Percentiles rank a stretch among this genome's conserved stretches.
phyloP scores from a whole-genome alignment of 2,888 invertebrate genomes.

The Limenitis camilla region DNA sequence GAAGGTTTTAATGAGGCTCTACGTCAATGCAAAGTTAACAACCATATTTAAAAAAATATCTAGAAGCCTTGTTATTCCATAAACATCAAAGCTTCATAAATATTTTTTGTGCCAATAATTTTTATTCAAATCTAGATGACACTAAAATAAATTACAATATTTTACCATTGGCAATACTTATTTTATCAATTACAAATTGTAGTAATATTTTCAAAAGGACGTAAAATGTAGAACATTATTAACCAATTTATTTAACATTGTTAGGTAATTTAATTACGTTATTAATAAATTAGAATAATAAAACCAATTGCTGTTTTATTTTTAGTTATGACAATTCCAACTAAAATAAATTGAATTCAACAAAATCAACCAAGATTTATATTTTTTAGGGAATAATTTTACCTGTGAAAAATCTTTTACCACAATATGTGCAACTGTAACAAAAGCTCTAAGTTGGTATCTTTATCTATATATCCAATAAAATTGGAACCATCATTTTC shows the following conservation, averaged over 20 bases:
- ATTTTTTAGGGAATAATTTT: background rate
- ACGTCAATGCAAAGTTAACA: slow-evolving; percentile 91
- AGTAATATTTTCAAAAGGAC: slow-evolving; percentile 18
- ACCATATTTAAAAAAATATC: slow-evolving; percentile 75
- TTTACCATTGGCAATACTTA: slow-evolving; percentile 53
- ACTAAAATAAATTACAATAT: slow-evolving; percentile 34
- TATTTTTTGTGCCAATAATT: slow-evolving; percentile 30
- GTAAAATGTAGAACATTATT: slow-evolving; percentile 22
- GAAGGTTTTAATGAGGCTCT: slow-evolving; percentile 98
- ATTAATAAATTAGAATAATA: slow-evolving; percentile 36
- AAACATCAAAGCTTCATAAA: slow-evolving; percentile 31
- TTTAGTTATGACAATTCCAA: slow-evolving; percentile 6
- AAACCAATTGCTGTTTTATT: slow-evolving; percentile 31
- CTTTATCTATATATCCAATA: too few species aligned
- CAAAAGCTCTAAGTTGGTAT: background rate
- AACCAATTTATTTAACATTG: slow-evolving; percentile 44
- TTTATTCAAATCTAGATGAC: slow-evolving; percentile 29
- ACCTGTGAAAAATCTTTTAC: background rate
- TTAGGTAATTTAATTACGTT: slow-evolving; percentile 37
- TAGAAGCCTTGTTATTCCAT: slow-evolving; percentile 30
- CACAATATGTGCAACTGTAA: slow-evolving; percentile 4
- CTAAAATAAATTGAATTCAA: background rate
- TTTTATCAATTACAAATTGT: slow-evolving; percentile 15
- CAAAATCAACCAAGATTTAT: background rate
- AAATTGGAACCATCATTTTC: too few species aligned